Base-by-base conservation (phyloP, 2,888 invertebrate genomes). In the Melanotus villosus region DNA sequence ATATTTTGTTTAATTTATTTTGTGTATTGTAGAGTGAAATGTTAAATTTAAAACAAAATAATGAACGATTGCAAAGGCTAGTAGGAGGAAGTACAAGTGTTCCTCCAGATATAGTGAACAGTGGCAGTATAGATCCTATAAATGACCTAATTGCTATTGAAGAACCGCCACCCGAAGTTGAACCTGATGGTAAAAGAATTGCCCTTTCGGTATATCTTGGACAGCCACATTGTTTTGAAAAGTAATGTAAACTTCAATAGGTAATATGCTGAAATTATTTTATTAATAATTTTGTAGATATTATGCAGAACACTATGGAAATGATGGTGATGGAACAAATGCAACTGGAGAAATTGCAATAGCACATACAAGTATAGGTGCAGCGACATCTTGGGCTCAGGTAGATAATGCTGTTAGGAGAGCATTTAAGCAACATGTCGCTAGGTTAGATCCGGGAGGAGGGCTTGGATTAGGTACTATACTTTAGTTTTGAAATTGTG, bases 1-100 rank as follows among this genome's bases (percentile, higher is more conserved):
- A n/a, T 9, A 56, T 14, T 34, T 16, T 47, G n/a, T 19, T 26
- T 34, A 38, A 18, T 19, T n/a, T 30, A 57, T 16, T 16, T 64
- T 62, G 73, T 75, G 76, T 73, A 75, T 86, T 88, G 56, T 86
- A 95, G 95, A 94, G 92, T 84, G 98, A 99, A 86, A 98, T 99
- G 97, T 88, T 96, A 81, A 96, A 94, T 80, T 87, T 99, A 78
- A 98, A 98, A 83, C 96, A 98, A 80, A 98, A 99, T 85, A 98
- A 99, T 84, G 97, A 98, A 83, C 89, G 98, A 21, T 88, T 98
- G 0, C 97, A 97, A 81, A 90, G 95, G 79, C 86, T 98, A 82
- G 96, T 98, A 6, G 84, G 80, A 36, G 85, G 85, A 1, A 72
- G 78, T 0, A 74, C 75, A 12, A 77, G 77, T 23, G 71, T 81